Evolutionary conservation across 2,797 vertebrate genomes (phyloP).

Genomic region (Platyrinchus mystaceus): DNA sequence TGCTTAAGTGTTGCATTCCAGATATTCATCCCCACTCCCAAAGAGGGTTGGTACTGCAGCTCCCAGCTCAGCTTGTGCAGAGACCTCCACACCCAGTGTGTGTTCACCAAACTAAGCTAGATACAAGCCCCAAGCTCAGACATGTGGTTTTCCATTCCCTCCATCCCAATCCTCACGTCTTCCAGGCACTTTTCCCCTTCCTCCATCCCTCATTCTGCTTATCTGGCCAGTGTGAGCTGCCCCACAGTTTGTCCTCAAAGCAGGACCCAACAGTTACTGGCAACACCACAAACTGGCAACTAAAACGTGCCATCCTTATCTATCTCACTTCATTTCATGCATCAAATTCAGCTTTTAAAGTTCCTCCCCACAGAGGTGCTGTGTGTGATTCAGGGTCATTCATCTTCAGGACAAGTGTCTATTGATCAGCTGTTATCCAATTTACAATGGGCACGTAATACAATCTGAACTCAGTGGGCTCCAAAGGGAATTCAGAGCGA

Average conservation of each 20-base stretch:
- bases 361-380: neutral
- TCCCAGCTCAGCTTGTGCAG: neutral
- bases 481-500: neutral
- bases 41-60: neutral
- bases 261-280: neutral
- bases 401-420: conserved; percentile 27
- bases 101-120: neutral
- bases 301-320: neutral
- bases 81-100: neutral
- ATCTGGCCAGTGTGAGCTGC: neutral
- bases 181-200: neutral
- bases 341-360: neutral
- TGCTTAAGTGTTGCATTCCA: neutral
- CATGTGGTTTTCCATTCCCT: neutral
- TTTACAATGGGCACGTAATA: neutral
- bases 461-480: neutral
- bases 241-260: neutral
- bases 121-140: neutral
- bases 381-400: neutral
- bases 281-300: neutral
- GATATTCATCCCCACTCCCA: neutral
- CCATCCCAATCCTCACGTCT: neutral
- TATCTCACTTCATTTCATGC: neutral
- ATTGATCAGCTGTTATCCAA: conserved; percentile 41
- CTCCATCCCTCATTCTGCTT: neutral